A percentile compares a stretch with the other conserved stretches of the same genome.
Evolutionary conservation across 2,888 invertebrate genomes (phyloP).

Genomic region (Epistrophella euchroma): DNA sequence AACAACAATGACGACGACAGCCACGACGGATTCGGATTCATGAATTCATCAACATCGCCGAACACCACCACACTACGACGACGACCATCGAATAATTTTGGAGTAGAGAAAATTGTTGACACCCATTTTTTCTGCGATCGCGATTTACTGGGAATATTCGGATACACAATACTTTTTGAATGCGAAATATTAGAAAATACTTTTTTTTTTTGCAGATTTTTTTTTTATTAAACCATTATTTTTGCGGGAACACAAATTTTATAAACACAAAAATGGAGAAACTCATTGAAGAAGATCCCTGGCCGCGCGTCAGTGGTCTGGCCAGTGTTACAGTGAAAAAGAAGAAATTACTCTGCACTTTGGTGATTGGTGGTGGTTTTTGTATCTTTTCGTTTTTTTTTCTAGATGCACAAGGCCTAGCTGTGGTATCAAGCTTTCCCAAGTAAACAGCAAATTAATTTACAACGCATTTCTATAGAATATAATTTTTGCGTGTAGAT

Average conservation of each 20-base stretch:
- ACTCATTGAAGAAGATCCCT: conserved; percentile 3
- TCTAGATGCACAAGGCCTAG: conserved; percentile 45
- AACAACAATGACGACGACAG: conserved; percentile 32
- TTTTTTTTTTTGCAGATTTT: not conserved
- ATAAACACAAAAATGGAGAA: conserved; percentile 22
- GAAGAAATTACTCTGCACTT: conserved; percentile 63
- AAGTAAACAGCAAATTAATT: conserved; percentile 69
- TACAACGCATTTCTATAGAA: conserved; percentile 64
- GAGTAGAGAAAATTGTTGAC: conserved; percentile 76
- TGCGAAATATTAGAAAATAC: not conserved
- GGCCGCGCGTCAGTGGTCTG: conserved; percentile 46
- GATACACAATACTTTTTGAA: conserved; percentile 24
- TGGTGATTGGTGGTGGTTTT: conserved; percentile 43
- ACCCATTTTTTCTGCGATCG: conserved; percentile 75
- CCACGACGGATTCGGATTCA: conserved; percentile 39
- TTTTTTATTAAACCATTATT: conserved; percentile 1
- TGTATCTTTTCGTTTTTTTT: conserved; percentile 15
- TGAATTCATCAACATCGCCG: conserved; percentile 59
- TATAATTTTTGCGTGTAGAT: conserved; percentile 32
- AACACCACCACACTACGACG: conserved; percentile 20
- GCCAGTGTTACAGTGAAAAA: conserved; percentile 7
- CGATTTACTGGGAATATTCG: conserved; percentile 33
- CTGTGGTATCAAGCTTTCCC: conserved; percentile 59
- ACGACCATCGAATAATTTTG: conserved; percentile 64
- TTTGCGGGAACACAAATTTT: not conserved